phyloP scores from a whole-genome alignment of 2,113 vertebrate species.

The Mesitornis unicolor region DNA sequence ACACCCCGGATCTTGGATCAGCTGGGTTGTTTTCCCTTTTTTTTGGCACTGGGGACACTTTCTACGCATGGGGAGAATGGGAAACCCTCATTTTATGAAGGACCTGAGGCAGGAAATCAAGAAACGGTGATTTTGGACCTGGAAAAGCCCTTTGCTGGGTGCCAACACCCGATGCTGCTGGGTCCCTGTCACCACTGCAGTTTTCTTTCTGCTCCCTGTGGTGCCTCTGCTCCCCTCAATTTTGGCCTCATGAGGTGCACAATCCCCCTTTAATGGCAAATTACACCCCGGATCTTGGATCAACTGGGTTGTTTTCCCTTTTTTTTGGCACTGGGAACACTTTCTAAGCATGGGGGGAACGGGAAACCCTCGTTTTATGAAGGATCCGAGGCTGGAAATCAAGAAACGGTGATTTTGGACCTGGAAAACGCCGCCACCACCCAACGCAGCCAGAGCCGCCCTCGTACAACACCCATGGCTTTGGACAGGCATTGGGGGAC shows the following conservation, averaged over 20 bases:
- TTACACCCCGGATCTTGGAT: background rate
- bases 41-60: background rate
- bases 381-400: background rate
- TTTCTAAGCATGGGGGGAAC: rapidly evolving
- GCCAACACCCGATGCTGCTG: no score
- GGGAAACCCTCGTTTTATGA: background rate
- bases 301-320: background rate
- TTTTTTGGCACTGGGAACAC: rapidly evolving
- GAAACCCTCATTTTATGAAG: background rate
- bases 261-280: background rate
- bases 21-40: rapidly evolving
- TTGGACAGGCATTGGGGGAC: no score
- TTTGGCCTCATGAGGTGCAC: background rate
- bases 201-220: no score
- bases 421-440: no score
- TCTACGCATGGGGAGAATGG: rapidly evolving
- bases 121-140: background rate
- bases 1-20: background rate
- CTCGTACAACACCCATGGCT: no score
- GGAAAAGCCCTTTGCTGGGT: no score
- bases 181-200: no score
- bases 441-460: no score
- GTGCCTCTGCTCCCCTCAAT: rapidly evolving
- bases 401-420: background rate
- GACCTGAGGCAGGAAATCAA: background rate